A percentile compares a stretch with the other conserved stretches of the same genome.
phyloP scores from a whole-genome alignment of 2,797 vertebrate genomes.

The Parauchenoglanis ngamensis region DNA sequence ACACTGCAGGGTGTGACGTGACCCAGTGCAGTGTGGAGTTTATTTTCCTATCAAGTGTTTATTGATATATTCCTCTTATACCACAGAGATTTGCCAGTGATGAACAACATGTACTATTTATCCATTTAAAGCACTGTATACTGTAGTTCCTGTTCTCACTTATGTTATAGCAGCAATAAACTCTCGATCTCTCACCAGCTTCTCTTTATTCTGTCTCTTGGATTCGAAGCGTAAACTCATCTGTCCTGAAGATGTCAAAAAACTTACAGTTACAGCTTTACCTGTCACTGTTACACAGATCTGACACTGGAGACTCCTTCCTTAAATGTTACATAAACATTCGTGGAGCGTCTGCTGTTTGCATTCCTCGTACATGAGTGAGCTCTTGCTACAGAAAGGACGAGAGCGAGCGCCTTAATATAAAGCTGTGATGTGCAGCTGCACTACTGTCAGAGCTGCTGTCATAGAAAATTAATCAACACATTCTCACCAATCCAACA shows the following conservation, averaged over 20 bases:
- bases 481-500: background rate
- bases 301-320: background rate
- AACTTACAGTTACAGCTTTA: background rate
- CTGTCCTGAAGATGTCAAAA: background rate
- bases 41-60: no score
- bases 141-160: no score
- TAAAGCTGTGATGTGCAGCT: background rate
- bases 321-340: background rate
- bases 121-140: background rate
- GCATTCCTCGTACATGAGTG: background rate
- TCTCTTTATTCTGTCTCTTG: background rate
- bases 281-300: background rate
- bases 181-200: background rate
- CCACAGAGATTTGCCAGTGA: background rate
- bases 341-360: no score
- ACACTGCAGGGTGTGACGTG: background rate
- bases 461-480: background rate
- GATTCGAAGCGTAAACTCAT: background rate
- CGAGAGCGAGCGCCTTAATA: background rate
- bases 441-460: background rate
- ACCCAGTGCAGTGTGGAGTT: background rate
- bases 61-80: no score
- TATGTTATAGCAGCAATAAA: background rate
- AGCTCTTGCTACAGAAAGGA: background rate
- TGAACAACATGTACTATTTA: background rate